These are phyloP conservation scores for Archilochus colubris DNA, from an alignment of 2,113 vertebrate genomes.

Conservation along the genomic window DNA sequence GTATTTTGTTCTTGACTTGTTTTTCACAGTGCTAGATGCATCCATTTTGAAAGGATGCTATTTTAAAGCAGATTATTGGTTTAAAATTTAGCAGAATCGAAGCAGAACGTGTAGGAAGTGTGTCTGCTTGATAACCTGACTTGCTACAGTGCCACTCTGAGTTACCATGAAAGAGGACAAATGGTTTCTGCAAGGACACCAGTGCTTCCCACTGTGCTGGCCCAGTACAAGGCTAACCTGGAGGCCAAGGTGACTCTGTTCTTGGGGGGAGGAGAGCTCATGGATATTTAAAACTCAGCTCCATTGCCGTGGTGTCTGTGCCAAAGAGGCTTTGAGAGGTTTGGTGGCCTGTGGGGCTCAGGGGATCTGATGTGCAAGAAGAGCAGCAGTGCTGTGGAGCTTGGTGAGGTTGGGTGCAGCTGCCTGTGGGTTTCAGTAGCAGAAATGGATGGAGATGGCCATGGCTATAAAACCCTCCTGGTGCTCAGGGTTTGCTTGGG, in stretches of 20 bases:
- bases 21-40: not conserved
- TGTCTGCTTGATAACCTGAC: not conserved
- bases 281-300: not conserved
- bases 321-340: not conserved
- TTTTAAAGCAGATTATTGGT: not conserved
- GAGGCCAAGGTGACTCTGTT: not conserved
- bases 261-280: not conserved
- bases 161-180: not conserved
- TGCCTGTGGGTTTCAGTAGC: not conserved
- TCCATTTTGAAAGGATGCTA: not conserved
- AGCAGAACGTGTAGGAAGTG: not conserved
- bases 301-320: fast-evolving
- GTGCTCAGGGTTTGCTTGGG: not conserved
- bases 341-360: not conserved
- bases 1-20: not conserved
- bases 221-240: not conserved
- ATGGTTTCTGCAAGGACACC: not conserved
- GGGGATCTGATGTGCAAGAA: fast-evolving
- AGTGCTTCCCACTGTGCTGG: not conserved
- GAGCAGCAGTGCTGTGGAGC: not conserved
- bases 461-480: not conserved
- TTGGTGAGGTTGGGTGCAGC: not conserved
- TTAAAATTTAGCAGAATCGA: not conserved
- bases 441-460: not conserved
- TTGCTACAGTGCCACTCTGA: not conserved